phyloP scores from a whole-genome alignment of 2,888 invertebrate genomes.

The Maniola hyperantus region DNA sequence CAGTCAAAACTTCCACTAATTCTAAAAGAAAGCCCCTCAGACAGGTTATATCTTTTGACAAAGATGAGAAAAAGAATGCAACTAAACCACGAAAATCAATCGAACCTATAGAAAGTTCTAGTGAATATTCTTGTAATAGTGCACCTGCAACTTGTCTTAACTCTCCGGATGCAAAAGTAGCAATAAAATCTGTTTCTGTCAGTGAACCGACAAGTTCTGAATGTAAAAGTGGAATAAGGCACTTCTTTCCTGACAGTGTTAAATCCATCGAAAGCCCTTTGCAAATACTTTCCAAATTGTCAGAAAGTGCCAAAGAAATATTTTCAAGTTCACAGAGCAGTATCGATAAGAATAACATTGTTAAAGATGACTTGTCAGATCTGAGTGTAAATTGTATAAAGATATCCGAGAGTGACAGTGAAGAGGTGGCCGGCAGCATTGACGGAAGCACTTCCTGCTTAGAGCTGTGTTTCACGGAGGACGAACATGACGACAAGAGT shows the following conservation, averaged over 20 bases:
- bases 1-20: slow-evolving; percentile 76
- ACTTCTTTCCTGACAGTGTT: slow-evolving; percentile 77
- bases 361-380: slow-evolving; percentile 71
- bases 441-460: slow-evolving; percentile 76
- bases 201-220: slow-evolving; percentile 77
- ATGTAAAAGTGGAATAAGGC: slow-evolving; percentile 64
- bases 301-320: slow-evolving; percentile 79
- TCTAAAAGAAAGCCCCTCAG: slow-evolving; percentile 70
- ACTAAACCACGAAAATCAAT: slow-evolving; percentile 47
- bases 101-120: slow-evolving; percentile 46
- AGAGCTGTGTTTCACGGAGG: slow-evolving; percentile 77
- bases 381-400: slow-evolving; percentile 72
- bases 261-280: slow-evolving; percentile 73
- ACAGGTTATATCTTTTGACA: slow-evolving; percentile 79
- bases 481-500: slow-evolving; percentile 69
- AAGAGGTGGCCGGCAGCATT: slow-evolving; percentile 74
- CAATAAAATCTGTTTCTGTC: slow-evolving; percentile 58
- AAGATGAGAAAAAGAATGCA: slow-evolving; percentile 59
- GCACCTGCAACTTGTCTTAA: slow-evolving; percentile 85
- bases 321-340: slow-evolving; percentile 71
- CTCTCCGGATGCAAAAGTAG: slow-evolving; percentile 77
- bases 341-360: slow-evolving; percentile 65
- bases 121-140: slow-evolving; percentile 73
- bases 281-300: slow-evolving; percentile 72
- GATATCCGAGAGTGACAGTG: slow-evolving; percentile 77